A percentile compares a stretch with the other conserved stretches of the same genome.
phyloP scores from a whole-genome alignment of 2,113 vertebrate species.

The Rousettus leschenaultii region DNA sequence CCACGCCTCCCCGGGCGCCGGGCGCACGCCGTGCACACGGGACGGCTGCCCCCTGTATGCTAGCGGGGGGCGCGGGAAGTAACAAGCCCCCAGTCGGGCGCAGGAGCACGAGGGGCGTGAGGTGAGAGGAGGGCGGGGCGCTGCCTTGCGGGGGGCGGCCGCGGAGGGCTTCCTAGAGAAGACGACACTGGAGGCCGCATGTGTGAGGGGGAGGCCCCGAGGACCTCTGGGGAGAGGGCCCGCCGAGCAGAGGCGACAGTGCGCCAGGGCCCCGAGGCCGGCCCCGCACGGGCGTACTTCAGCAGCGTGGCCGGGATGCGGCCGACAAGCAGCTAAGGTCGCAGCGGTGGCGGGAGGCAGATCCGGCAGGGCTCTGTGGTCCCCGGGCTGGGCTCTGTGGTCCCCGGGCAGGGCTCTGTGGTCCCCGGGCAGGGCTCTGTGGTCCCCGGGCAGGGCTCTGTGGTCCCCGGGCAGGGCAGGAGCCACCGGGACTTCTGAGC shows the following conservation, averaged over 20 bases:
- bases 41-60: not conserved
- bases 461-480: too few relatives aligned
- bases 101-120: not conserved
- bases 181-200: not conserved
- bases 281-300: accelerated
- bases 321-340: accelerated
- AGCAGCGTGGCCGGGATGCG: accelerated
- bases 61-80: not conserved
- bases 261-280: not conserved
- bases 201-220: not conserved
- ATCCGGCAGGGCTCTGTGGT: not conserved
- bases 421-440: too few relatives aligned
- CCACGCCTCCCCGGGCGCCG: too few relatives aligned
- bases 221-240: not conserved
- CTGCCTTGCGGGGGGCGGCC: not conserved
- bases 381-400: too few relatives aligned
- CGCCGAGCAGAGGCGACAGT: not conserved
- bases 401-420: too few relatives aligned
- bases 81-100: accelerated
- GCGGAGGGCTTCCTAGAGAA: not conserved
- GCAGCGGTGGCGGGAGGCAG: too few relatives aligned
- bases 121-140: not conserved
- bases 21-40: too few relatives aligned
- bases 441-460: too few relatives aligned
- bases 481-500: not conserved